Conservation (phyloP, 2,113 vertebrate genomes). For the Eidolon helvum region DNA sequence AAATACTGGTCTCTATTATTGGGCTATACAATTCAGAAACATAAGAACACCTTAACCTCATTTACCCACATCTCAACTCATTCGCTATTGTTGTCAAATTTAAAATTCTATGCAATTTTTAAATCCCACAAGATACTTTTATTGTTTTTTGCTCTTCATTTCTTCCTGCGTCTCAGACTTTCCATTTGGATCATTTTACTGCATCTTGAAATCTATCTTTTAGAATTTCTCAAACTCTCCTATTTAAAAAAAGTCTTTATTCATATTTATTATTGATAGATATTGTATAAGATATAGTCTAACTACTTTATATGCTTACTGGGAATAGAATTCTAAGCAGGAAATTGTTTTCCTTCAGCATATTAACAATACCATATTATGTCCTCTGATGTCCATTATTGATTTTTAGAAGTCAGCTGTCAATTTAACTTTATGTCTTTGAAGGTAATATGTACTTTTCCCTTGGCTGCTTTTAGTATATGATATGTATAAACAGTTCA, state of each 20-base stretch:
- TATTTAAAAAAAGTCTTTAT: neutral
- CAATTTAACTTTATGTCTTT: neutral
- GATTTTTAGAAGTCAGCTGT: conserved; percentile 27
- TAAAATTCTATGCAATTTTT: neutral
- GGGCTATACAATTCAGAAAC: neutral
- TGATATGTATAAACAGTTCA: neutral
- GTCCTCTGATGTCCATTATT: neutral
- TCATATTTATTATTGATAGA: neutral
- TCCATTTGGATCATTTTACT: conserved; percentile 4
- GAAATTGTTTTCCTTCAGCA: neutral
- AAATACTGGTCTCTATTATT: neutral
- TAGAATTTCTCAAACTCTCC: neutral
- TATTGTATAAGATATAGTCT: neutral
- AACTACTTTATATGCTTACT: neutral
- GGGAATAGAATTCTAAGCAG: neutral
- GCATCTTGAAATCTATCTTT: neutral
- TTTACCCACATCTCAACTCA: neutral
- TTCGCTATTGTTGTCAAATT: neutral
- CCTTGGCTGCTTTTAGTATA: neutral
- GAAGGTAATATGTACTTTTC: neutral
- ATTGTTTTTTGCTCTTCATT: neutral
- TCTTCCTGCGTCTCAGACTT: neutral
- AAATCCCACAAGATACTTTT: neutral
- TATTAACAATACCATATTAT: neutral
- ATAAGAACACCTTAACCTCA: neutral